These are phyloP conservation scores for Brachypodius melanocephalos DNA, from an alignment of 2,113 vertebrate genomes.

Conservation along the genomic window DNA sequence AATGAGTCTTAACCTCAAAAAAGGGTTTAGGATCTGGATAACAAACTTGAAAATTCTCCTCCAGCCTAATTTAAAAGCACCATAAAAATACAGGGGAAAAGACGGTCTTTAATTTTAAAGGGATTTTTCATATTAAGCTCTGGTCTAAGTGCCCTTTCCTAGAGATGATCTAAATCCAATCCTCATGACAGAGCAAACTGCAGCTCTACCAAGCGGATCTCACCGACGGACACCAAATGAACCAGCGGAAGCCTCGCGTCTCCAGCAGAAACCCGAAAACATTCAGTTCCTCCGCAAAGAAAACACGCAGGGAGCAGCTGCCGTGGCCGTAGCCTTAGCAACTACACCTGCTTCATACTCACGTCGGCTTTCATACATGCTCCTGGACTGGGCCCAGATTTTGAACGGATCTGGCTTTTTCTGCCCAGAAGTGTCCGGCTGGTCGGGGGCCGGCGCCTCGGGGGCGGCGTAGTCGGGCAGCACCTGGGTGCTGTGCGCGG, in stretches of 20 bases:
- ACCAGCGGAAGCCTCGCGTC: not conserved
- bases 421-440: constrained; percentile 85
- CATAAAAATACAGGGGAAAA: not conserved
- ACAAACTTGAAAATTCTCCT: not conserved
- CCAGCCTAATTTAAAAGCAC: not conserved
- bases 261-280: not conserved
- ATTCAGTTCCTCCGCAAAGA: not conserved
- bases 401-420: constrained; percentile 99
- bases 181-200: not conserved
- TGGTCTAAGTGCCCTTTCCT: not conserved
- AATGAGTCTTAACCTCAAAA: not conserved
- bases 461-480: constrained; percentile 73
- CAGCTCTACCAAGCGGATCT: not conserved
- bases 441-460: constrained; percentile 77
- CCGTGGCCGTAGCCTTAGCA: constrained; percentile 42
- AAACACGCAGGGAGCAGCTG: not conserved
- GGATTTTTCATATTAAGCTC: not conserved
- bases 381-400: constrained; percentile 99
- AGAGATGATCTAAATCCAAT: not conserved
- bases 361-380: constrained; percentile 99
- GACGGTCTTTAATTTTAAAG: not conserved
- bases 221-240: not conserved
- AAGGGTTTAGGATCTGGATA: not conserved
- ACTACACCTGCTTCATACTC: constrained; percentile 79
- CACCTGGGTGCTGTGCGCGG: constrained; percentile 80